Percentiles rank a stretch among this genome's conserved stretches.
These are phyloP conservation scores for Anarsia innoxiella DNA, from an alignment of 2,888 invertebrate species.

Conservation along the genomic window DNA sequence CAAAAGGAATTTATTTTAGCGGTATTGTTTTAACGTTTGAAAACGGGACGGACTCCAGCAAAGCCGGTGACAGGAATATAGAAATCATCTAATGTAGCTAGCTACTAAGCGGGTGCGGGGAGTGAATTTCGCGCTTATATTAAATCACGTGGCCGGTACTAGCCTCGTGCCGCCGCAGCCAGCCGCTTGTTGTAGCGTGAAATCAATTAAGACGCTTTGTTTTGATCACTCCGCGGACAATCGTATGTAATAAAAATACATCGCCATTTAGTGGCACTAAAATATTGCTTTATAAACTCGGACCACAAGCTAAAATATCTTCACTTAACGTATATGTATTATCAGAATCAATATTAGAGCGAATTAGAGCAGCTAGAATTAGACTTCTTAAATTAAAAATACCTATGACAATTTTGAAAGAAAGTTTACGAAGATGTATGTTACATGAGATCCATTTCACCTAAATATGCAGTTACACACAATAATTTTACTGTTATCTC, in stretches of 20 bases:
- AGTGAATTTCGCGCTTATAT: conserved; percentile 17
- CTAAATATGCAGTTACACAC: no score
- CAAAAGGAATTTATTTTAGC: background rate
- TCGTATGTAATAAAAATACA: conserved; percentile 9
- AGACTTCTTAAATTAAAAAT: no score
- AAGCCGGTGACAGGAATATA: conserved; percentile 22
- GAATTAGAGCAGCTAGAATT: no score
- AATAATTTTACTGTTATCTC: conserved; percentile 4
- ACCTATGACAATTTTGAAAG: no score
- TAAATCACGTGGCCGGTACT: conserved; percentile 24
- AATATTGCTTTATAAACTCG: no score
- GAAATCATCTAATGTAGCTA: conserved; percentile 26
- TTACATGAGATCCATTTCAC: no score
- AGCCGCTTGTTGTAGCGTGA: conserved; percentile 11
- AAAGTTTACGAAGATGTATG: no score
- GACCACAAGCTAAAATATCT: no score
- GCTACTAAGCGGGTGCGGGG: conserved; percentile 28
- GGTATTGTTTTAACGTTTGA: conserved; percentile 11
- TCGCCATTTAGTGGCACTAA: conserved; percentile 1
- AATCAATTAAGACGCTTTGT: conserved; percentile 17
- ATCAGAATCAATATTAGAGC: no score
- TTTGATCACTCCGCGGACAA: conserved; percentile 10
- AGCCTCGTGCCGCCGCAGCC: conserved; percentile 7
- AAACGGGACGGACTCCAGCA: conserved; percentile 20
- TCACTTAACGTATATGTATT: no score